A percentile compares a stretch with the other conserved stretches of the same genome.
These are phyloP conservation scores for Ginglymostoma cirratum DNA, from an alignment of 2,113 vertebrate genomes.

Conservation along the genomic window DNA sequence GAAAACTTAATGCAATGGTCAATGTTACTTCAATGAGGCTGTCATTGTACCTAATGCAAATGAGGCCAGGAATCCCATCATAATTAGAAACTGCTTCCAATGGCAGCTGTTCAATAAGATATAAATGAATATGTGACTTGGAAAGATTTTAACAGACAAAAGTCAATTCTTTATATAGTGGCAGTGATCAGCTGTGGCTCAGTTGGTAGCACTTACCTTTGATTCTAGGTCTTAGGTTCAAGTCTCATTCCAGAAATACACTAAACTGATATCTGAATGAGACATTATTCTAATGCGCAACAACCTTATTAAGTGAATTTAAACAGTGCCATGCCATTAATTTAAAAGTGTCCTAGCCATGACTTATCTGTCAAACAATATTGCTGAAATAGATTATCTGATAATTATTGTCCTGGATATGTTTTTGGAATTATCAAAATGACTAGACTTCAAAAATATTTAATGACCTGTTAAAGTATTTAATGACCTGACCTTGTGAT, in stretches of 20 bases:
- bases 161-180: neutral
- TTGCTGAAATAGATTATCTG: neutral
- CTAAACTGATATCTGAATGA: too few relatives aligned
- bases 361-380: neutral
- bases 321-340: neutral
- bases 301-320: neutral
- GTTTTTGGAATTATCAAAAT: neutral
- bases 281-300: neutral
- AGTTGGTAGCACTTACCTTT: neutral
- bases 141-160: neutral
- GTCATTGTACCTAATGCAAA: neutral
- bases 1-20: neutral
- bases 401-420: neutral
- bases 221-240: neutral
- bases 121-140: neutral
- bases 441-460: conserved; percentile 2
- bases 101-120: neutral
- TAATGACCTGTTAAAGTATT: neutral
- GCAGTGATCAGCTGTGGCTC: neutral
- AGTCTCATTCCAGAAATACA: neutral
- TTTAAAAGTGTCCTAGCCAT: neutral
- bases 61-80: neutral
- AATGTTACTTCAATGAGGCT: neutral
- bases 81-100: neutral
- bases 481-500: too few relatives aligned